Conservation (phyloP, 1,140 invertebrate species). For the Drosophila kohkoa region DNA sequence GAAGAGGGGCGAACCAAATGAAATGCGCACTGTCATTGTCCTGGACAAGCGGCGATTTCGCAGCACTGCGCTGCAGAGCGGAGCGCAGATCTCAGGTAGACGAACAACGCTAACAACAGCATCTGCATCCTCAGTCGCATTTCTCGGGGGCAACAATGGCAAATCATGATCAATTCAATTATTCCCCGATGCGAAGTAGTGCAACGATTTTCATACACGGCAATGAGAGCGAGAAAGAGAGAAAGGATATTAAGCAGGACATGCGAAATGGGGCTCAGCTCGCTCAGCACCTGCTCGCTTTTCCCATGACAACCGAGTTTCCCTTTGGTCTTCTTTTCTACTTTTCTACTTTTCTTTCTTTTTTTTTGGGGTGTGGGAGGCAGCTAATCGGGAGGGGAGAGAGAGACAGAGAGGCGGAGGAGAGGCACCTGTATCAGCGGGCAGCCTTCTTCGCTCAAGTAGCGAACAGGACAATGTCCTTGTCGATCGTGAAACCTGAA, state of each 20-base stretch:
- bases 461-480: constrained; percentile 65
- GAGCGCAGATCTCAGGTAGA: constrained; percentile 55
- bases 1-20: constrained; percentile 32
- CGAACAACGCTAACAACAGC: constrained; percentile 15
- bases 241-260: background rate
- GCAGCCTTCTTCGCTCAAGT: constrained; percentile 50
- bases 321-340: constrained; percentile 17
- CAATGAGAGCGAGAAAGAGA: too few relatives aligned
- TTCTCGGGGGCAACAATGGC: constrained; percentile 62
- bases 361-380: constrained; percentile 28
- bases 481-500: constrained; percentile 65
- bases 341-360: constrained; percentile 34
- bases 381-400: constrained; percentile 30
- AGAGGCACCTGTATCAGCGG: constrained; percentile 39
- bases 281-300: constrained; percentile 64
- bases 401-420: background rate
- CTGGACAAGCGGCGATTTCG: constrained; percentile 65
- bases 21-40: constrained; percentile 77
- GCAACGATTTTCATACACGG: constrained; percentile 29
- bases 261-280: constrained; percentile 6
- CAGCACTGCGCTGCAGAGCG: constrained; percentile 39
- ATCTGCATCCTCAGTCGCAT: constrained; percentile 62
- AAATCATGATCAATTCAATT: constrained; percentile 84
- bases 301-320: constrained; percentile 64
- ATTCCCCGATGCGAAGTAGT: constrained; percentile 56